Evolutionary conservation across 2,888 invertebrate species (phyloP).

Genomic region (Agelastica alni): DNA sequence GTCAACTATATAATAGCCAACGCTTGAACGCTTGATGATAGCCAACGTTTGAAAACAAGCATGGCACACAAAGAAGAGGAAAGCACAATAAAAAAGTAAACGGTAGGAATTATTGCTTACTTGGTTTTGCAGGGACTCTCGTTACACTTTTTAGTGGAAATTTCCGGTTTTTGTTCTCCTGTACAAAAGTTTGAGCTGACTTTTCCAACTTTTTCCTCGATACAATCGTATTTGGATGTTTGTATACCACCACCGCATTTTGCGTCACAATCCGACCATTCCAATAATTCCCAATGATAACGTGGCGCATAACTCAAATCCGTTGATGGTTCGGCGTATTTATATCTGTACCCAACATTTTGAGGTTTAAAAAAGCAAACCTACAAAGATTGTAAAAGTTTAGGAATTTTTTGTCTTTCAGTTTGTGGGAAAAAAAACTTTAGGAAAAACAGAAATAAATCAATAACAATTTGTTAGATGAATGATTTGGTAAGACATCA

Average conservation of each 20-base stretch:
- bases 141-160: conserved; percentile 57
- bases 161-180: conserved; percentile 54
- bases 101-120: conserved; percentile 52
- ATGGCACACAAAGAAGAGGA: too few species aligned
- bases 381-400: conserved; percentile 34
- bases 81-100: too few species aligned
- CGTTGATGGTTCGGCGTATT: conserved; percentile 63
- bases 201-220: conserved; percentile 65
- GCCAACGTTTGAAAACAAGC: too few species aligned
- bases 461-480: too few species aligned
- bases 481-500: too few species aligned
- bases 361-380: conserved; percentile 54
- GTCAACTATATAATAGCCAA: too few species aligned
- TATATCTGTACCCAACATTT: conserved; percentile 65
- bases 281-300: conserved; percentile 66
- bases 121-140: conserved; percentile 58
- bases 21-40: too few species aligned
- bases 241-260: conserved; percentile 67
- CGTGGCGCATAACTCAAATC: conserved; percentile 60
- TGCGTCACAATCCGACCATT: conserved; percentile 66
- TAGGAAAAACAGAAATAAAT: too few species aligned
- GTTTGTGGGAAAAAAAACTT: too few species aligned
- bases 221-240: conserved; percentile 61
- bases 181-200: conserved; percentile 63
- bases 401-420: too few species aligned